Conservation (phyloP, 2,797 vertebrate genomes). For the Channallabes apus region DNA sequence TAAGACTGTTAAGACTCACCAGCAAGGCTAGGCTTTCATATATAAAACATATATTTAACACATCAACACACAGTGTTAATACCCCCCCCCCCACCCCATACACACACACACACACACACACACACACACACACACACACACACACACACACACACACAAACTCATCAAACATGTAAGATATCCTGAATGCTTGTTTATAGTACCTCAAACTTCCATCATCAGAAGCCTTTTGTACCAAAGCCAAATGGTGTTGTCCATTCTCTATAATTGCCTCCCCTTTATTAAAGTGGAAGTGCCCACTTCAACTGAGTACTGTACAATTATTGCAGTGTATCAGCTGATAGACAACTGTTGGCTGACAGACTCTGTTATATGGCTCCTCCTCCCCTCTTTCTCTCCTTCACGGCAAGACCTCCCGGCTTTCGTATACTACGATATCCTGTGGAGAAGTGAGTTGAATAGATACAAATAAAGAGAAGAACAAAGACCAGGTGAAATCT, state of each 20-base stretch:
- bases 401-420: background rate
- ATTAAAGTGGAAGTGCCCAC: background rate
- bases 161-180: conserved; percentile 31
- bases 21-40: no score
- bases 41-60: no score
- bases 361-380: background rate
- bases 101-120: no score
- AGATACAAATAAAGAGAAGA: background rate
- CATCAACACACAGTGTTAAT: background rate
- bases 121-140: no score
- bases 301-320: conserved; percentile 3
- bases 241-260: conserved; percentile 15
- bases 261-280: background rate
- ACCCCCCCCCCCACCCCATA: background rate
- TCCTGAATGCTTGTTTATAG: conserved; percentile 28
- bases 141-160: no score
- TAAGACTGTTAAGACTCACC: no score
- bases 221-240: background rate
- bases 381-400: background rate
- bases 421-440: background rate
- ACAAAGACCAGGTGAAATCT: background rate
- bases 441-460: background rate
- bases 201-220: conserved; percentile 14
- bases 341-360: background rate
- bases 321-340: background rate